These are phyloP conservation scores for Fistularia tabacaria DNA, from an alignment of 2,797 vertebrate genomes.

Conservation along the genomic window DNA sequence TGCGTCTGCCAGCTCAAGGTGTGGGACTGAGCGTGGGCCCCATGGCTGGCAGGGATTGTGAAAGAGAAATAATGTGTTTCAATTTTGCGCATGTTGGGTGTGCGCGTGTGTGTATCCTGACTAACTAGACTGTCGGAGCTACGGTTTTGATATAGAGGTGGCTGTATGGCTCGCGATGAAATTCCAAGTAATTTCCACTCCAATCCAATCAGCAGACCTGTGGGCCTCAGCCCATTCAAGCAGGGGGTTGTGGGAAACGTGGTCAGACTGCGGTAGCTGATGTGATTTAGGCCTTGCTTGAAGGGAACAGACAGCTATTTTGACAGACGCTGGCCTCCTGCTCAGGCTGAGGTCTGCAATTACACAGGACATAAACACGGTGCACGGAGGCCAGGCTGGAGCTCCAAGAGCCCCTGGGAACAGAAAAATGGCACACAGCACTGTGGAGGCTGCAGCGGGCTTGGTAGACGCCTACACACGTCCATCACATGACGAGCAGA, in stretches of 20 bases:
- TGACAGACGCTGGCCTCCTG: constrained; percentile 68
- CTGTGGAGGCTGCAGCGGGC: constrained; percentile 49
- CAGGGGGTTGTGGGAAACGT: constrained; percentile 60
- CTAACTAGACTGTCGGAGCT: constrained; percentile 33
- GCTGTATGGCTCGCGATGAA: constrained; percentile 35
- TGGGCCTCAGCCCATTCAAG: constrained; percentile 35
- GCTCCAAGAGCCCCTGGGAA: constrained; percentile 57
- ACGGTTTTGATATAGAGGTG: constrained; percentile 18
- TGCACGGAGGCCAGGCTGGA: constrained; percentile 44
- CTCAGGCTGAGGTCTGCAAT: constrained; percentile 72
- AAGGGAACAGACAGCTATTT: constrained; percentile 57
- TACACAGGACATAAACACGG: constrained; percentile 74
- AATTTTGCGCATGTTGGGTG: constrained; percentile 21
- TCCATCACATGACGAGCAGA: constrained; percentile 58
- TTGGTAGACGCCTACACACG: constrained; percentile 48
- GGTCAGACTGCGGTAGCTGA: constrained; percentile 51
- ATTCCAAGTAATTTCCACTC: constrained; percentile 51
- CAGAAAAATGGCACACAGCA: constrained; percentile 38
- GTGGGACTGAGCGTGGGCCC: constrained; percentile 52
- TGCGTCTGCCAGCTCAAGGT: constrained; percentile 60
- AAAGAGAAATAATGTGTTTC: constrained; percentile 50
- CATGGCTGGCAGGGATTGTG: constrained; percentile 25
- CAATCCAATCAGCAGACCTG: constrained; percentile 48
- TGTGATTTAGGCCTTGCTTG: constrained; percentile 66
- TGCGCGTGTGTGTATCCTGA: constrained; percentile 13